Evolutionary conservation across 2,888 invertebrate genomes (phyloP).

Genomic region (Xestia rhomboidea): DNA sequence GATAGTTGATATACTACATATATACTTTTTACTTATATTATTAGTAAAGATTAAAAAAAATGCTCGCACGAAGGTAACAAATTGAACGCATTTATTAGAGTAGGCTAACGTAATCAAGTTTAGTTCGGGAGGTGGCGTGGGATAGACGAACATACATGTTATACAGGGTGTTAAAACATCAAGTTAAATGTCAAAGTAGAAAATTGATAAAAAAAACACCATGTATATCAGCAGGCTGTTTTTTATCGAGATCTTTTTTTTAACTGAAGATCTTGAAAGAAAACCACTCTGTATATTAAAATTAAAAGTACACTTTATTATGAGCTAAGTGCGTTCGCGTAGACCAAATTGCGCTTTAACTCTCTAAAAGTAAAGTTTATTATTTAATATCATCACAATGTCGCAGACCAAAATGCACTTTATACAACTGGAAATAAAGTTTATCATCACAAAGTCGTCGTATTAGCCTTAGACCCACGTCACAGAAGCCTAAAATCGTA

Average conservation of each 20-base stretch:
- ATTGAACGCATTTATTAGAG: conserved; percentile 77
- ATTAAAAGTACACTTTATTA: neutral
- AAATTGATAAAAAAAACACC: neutral
- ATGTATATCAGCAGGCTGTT: conserved; percentile 7
- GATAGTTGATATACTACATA: no score
- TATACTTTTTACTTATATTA: no score
- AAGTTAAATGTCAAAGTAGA: conserved; percentile 3
- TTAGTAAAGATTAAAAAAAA: neutral
- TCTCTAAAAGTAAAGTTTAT: neutral
- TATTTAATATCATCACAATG: neutral
- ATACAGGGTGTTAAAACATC: neutral
- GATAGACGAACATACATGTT: neutral
- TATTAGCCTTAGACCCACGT: conserved; percentile 20
- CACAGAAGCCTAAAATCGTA: conserved; percentile 28
- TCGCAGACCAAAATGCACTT: neutral
- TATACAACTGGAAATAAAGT: neutral
- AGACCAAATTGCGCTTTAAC: neutral
- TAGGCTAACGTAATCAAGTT: conserved; percentile 51
- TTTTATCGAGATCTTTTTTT: neutral
- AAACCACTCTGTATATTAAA: neutral
- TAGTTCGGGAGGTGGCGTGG: conserved; percentile 45
- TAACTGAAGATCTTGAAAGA: neutral
- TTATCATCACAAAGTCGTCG: neutral
- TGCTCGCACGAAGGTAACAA: conserved; percentile 13
- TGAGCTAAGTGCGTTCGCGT: neutral